Percentiles rank a stretch among this genome's conserved stretches.
These are phyloP conservation scores for Saguinus imperator DNA, from an alignment of 2,113 vertebrate species.

Conservation along the genomic window DNA sequence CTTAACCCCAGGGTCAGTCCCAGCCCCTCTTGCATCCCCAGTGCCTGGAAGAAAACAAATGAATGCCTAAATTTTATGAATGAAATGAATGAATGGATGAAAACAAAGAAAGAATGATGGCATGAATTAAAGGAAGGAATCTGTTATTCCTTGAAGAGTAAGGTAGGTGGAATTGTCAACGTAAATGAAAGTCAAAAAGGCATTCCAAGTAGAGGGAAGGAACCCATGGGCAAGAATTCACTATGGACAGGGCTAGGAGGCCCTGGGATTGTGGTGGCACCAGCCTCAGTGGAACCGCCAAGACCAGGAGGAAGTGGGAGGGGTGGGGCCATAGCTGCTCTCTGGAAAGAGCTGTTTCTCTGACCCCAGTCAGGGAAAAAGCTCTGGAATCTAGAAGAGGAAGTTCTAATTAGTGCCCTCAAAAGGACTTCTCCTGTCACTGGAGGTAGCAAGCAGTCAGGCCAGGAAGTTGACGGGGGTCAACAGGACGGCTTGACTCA, in stretches of 20 bases:
- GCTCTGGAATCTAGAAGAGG: slow-evolving; percentile 6
- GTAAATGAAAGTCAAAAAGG: background rate
- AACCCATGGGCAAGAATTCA: background rate
- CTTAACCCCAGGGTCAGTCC: background rate
- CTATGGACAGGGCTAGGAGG: background rate
- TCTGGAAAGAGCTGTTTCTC: background rate
- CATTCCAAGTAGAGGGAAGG: background rate
- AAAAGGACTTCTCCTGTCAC: background rate
- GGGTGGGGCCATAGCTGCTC: background rate
- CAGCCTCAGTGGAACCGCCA: background rate
- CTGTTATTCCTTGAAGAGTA: background rate
- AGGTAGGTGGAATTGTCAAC: background rate
- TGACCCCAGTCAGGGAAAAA: background rate
- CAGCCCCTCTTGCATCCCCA: background rate
- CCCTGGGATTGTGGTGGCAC: background rate
- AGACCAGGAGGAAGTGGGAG: too few species aligned
- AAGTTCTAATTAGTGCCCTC: background rate
- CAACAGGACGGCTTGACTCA: background rate
- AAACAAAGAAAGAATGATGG: background rate
- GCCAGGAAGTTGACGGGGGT: background rate
- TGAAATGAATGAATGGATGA: background rate
- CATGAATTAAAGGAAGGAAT: background rate
- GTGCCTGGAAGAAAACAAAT: background rate
- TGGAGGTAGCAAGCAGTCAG: background rate
- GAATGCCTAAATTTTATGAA: background rate